Conservation (phyloP, 2,113 vertebrate species). For the Dolichallabes microphthalmus region DNA sequence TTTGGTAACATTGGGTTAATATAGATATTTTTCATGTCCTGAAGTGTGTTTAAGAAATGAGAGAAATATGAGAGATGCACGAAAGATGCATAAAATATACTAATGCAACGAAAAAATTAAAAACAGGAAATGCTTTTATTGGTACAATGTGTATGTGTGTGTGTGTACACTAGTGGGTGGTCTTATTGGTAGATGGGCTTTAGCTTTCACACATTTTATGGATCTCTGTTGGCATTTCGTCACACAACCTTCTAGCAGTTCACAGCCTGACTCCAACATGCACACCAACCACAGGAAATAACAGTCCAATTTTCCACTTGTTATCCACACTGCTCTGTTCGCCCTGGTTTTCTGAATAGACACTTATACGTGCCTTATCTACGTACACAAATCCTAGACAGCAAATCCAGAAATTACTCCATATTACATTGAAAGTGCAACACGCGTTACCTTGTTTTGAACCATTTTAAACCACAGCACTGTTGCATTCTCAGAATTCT, state of each 20-base stretch:
- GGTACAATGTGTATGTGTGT: neutral
- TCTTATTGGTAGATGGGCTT: slow-evolving; percentile 33
- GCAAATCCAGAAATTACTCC: neutral
- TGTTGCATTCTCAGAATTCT: neutral
- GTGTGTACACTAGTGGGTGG: slow-evolving; percentile 4
- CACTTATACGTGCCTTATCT: neutral
- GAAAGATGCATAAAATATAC: neutral
- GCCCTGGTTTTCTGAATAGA: slow-evolving; percentile 27
- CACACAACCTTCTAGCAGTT: slow-evolving; percentile 32
- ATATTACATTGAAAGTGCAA: neutral
- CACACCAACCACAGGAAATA: slow-evolving; percentile 45
- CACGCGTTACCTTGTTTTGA: neutral
- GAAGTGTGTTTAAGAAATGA: neutral
- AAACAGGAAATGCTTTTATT: neutral
- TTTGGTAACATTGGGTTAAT: too few species aligned
- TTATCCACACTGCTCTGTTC: slow-evolving; percentile 58
- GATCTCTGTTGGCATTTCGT: slow-evolving; percentile 29
- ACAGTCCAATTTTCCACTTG: slow-evolving; percentile 61
- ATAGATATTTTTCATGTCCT: too few species aligned
- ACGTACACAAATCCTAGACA: neutral
- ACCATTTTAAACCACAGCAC: neutral
- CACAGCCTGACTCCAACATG: slow-evolving; percentile 30
- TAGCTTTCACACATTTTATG: slow-evolving; percentile 39
- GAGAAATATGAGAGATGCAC: neutral
- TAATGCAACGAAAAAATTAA: neutral